phyloP scores from a whole-genome alignment of 2,888 invertebrate genomes.

The Meloe dianella region DNA sequence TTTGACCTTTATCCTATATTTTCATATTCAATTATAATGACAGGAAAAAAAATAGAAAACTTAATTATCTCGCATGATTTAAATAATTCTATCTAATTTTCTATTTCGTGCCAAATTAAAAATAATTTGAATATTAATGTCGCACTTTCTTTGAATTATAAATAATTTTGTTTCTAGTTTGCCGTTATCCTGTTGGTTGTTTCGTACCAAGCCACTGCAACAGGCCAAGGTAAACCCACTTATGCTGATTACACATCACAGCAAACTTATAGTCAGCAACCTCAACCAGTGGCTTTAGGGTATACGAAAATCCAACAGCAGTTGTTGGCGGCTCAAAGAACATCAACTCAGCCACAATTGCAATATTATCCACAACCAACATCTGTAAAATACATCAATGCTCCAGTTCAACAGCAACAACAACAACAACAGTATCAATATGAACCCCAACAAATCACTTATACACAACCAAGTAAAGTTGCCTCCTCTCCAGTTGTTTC shows the following conservation, averaged over 20 bases:
- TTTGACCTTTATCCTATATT: neutral
- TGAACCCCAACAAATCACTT: constrained; percentile 38
- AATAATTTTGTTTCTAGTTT: constrained; percentile 34
- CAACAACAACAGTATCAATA: constrained; percentile 39
- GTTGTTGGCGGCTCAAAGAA: constrained; percentile 23
- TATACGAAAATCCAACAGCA: constrained; percentile 30
- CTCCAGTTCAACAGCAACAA: constrained; percentile 17
- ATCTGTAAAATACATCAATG: constrained; percentile 27
- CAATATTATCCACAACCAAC: constrained; percentile 27
- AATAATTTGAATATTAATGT: neutral
- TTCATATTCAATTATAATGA: neutral
- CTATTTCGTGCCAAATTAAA: neutral
- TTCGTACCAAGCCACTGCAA: constrained; percentile 30
- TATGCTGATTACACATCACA: constrained; percentile 26
- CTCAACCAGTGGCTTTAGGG: constrained; percentile 21
- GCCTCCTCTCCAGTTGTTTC: constrained; percentile 30
- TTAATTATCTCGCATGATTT: no score
- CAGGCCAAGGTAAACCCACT: constrained; percentile 38
- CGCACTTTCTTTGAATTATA: neutral
- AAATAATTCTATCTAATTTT: neutral
- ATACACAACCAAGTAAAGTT: constrained; percentile 31
- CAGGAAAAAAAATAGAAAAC: neutral
- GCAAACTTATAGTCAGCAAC: constrained; percentile 21
- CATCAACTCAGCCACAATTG: constrained; percentile 28
- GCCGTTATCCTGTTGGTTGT: constrained; percentile 34